A percentile compares a stretch with the other conserved stretches of the same genome.
Evolutionary conservation across 2,113 vertebrate genomes (phyloP).

Genomic region (Melozone crissalis): DNA sequence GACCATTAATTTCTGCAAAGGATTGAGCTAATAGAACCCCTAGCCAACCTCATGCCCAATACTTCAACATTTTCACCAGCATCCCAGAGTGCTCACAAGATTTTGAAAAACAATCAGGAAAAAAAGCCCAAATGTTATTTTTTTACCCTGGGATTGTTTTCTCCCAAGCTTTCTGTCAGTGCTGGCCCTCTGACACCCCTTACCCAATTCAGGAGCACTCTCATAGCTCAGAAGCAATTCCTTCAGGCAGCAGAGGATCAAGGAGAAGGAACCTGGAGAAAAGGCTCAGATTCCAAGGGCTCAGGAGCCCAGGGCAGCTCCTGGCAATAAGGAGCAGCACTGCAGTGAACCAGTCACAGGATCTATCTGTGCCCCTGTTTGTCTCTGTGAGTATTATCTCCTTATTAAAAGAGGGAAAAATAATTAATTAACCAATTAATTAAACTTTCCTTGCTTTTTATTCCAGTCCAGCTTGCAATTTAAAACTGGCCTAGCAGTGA

Average conservation of each 20-base stretch:
- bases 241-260: neutral
- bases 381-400: slow-evolving; percentile 14
- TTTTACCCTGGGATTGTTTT: neutral
- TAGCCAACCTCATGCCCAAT: neutral
- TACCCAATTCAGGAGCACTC: neutral
- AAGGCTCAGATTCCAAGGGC: neutral
- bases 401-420: slow-evolving; percentile 21
- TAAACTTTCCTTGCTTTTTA: slow-evolving; percentile 46
- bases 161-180: neutral
- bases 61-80: neutral
- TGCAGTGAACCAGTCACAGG: neutral
- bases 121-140: neutral
- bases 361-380: neutral
- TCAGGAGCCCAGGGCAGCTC: neutral
- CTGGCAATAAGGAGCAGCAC: neutral
- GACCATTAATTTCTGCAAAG: neutral
- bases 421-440: slow-evolving; percentile 48
- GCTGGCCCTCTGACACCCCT: neutral
- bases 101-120: neutral
- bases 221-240: neutral
- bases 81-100: neutral
- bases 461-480: slow-evolving; percentile 26
- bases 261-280: neutral
- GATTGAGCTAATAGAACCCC: neutral
- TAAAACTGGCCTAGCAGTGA: slow-evolving; percentile 1